Evolutionary conservation across 2,113 vertebrate genomes (phyloP).

Genomic region (Limnothrissa miodon): DNA sequence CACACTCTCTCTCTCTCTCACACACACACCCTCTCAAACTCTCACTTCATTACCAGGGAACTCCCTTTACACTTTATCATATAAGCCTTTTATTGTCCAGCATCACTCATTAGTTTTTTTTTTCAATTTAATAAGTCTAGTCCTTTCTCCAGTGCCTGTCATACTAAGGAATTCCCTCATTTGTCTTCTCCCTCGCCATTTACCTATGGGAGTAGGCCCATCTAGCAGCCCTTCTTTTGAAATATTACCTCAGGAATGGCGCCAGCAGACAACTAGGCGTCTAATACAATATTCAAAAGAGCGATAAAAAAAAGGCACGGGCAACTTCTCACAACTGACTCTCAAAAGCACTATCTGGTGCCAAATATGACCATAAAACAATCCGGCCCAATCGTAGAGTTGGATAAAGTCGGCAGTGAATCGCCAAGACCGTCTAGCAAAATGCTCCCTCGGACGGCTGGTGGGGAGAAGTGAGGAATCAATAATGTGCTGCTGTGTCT

Average conservation of each 20-base stretch:
- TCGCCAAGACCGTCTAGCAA: not conserved
- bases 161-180: not conserved
- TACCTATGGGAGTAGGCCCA: not conserved
- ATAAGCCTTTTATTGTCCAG: constrained; percentile 54
- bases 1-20: too few species aligned
- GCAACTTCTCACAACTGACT: not conserved
- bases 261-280: not conserved
- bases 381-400: not conserved
- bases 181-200: not conserved
- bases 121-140: not conserved
- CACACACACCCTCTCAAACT: not conserved
- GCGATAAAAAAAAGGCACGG: not conserved
- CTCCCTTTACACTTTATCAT: not conserved
- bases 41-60: not conserved
- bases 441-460: not conserved
- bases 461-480: not conserved
- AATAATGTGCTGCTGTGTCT: not conserved
- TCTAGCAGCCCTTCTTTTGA: not conserved
- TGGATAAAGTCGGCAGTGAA: not conserved
- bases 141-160: not conserved
- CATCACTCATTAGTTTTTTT: constrained; percentile 49
- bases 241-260: not conserved
- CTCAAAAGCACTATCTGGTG: not conserved
- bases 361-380: not conserved
- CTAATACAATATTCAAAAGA: constrained; percentile 1